A percentile compares a stretch with the other conserved stretches of the same genome.
Conservation (phyloP, 2,888 invertebrate genomes). For the Stenolophus ochropezus region DNA sequence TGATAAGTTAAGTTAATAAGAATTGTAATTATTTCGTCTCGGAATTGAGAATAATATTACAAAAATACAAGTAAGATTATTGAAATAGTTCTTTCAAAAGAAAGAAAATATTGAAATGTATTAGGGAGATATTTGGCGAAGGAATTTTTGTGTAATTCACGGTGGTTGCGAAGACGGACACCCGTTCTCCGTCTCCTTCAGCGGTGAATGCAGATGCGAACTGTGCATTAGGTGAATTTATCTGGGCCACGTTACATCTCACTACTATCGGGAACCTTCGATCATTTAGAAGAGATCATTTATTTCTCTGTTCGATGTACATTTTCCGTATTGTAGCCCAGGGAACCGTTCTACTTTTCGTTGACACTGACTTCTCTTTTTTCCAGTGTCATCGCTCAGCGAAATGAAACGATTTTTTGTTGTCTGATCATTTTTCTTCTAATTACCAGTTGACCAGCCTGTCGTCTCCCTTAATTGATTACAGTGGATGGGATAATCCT, state of each 20-base stretch:
- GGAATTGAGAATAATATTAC: no score
- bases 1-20: no score
- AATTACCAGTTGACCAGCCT: conserved; percentile 52
- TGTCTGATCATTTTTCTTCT: conserved; percentile 50
- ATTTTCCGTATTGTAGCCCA: conserved; percentile 56
- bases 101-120: no score
- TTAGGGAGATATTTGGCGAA: no score
- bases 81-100: no score
- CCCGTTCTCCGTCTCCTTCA: background rate
- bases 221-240: conserved; percentile 44
- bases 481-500: background rate
- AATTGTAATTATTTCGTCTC: no score
- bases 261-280: conserved; percentile 65
- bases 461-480: conserved; percentile 48
- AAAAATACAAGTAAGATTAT: no score
- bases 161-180: background rate
- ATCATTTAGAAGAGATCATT: conserved; percentile 65
- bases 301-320: conserved; percentile 62
- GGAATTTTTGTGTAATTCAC: no score
- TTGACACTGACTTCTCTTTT: conserved; percentile 50
- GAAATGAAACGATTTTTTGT: conserved; percentile 44
- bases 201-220: background rate
- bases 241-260: conserved; percentile 64
- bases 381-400: conserved; percentile 10
- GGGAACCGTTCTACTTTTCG: conserved; percentile 55